Evolutionary conservation across 2,888 invertebrate species (phyloP).

Genomic region (Drosophila planitibia): DNA sequence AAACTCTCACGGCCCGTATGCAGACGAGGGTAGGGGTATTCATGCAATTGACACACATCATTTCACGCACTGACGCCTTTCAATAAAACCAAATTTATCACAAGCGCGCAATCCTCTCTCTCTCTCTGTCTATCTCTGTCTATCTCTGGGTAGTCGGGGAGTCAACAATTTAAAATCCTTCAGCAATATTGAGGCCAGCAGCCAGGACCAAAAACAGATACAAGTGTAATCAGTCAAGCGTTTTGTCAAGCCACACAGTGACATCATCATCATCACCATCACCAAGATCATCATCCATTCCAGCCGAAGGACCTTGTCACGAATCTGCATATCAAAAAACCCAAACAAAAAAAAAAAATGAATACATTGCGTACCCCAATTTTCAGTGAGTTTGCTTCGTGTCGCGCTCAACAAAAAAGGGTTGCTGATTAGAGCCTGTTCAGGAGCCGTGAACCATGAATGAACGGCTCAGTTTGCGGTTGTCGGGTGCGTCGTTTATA

Average conservation of each 20-base stretch:
- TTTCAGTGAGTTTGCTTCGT: conserved; percentile 33
- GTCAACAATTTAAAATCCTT: conserved; percentile 78
- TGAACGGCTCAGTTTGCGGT: conserved; percentile 64
- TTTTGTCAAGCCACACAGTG: conserved; percentile 76
- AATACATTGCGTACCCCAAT: conserved; percentile 51
- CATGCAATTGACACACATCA: conserved; percentile 86
- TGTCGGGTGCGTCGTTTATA: conserved; percentile 70
- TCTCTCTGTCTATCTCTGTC: background rate
- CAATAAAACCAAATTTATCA: conserved; percentile 85
- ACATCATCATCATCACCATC: conserved; percentile 64
- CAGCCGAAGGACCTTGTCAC: conserved; percentile 49
- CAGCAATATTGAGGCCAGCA: conserved; percentile 65
- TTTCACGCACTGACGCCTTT: conserved; percentile 86
- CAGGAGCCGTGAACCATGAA: conserved; percentile 69
- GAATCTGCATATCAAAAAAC: conserved; percentile 83
- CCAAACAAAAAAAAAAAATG: conserved; percentile 32
- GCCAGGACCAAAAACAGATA: conserved; percentile 70
- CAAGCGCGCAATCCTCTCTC: conserved; percentile 62
- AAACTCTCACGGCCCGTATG: conserved; percentile 53
- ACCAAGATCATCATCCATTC: conserved; percentile 23
- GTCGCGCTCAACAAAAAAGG: conserved; percentile 56
- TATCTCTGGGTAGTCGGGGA: conserved; percentile 36
- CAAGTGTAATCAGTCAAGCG: conserved; percentile 83
- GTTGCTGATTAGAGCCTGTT: conserved; percentile 78
- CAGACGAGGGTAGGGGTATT: conserved; percentile 40